phyloP scores from a whole-genome alignment of 2,113 vertebrate genomes.

The Tenrec ecaudatus region DNA sequence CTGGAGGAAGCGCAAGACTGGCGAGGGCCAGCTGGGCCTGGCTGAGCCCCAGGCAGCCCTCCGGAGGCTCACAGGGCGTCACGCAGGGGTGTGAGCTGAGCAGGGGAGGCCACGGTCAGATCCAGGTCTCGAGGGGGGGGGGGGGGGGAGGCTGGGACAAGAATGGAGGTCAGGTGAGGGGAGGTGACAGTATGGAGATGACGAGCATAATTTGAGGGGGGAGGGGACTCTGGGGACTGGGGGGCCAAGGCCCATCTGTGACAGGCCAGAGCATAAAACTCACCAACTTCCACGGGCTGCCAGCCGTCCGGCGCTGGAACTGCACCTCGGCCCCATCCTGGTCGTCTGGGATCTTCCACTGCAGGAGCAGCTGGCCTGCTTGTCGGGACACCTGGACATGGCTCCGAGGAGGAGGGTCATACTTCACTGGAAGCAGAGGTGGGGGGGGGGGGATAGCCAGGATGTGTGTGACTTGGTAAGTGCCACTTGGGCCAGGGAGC shows the following conservation, averaged over 20 bases:
- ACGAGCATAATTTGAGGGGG: neutral
- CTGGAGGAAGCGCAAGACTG: neutral
- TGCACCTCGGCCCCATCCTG: constrained; percentile 11
- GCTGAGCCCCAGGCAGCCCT: neutral
- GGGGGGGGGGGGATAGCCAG: neutral
- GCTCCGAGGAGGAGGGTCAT: accelerated
- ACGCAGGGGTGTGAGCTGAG: neutral
- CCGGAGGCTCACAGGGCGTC: neutral
- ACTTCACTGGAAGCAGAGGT: constrained; percentile 79
- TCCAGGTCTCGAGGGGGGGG: neutral
- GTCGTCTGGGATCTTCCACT: neutral
- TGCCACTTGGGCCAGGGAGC: neutral
- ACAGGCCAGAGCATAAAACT: neutral
- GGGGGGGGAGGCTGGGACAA: neutral
- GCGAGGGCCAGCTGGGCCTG: neutral
- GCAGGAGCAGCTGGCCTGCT: neutral
- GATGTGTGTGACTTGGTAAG: accelerated
- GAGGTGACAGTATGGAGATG: neutral
- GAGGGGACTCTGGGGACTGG: neutral
- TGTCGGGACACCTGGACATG: neutral
- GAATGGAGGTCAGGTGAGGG: neutral
- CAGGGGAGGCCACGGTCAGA: neutral
- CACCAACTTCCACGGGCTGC: constrained; percentile 73
- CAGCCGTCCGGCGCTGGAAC: neutral
- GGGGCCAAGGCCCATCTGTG: no score